Evolutionary conservation across 2,113 vertebrate genomes (phyloP).

Genomic region (Pelusios castaneus): DNA sequence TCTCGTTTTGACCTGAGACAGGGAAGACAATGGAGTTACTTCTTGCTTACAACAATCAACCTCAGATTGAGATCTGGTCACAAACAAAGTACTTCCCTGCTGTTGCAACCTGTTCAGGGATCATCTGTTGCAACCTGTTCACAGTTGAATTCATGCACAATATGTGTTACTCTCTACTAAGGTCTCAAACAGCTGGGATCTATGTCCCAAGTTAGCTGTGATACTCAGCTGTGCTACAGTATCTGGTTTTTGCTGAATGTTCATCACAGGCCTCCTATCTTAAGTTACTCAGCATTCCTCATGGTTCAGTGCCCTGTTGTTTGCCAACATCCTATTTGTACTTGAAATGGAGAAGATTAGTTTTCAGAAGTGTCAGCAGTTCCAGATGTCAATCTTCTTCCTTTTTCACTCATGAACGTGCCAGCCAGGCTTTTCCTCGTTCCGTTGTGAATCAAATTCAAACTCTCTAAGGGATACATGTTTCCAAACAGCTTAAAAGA

Average conservation of each 20-base stretch:
- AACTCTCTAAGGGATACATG: conserved; percentile 17
- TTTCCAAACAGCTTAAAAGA: conserved; percentile 43
- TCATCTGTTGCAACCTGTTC: background rate
- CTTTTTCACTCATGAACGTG: background rate
- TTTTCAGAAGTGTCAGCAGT: conserved; percentile 57
- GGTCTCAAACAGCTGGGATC: background rate
- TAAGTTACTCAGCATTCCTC: conserved; percentile 43
- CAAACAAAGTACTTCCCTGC: background rate
- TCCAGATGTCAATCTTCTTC: conserved; percentile 61
- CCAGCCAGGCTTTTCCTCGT: conserved; percentile 32
- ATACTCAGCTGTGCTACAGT: background rate
- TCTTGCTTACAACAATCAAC: background rate
- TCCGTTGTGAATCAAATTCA: background rate
- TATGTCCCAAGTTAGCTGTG: background rate
- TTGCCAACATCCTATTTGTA: conserved; percentile 40
- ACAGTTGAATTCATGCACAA: background rate
- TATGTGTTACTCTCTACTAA: background rate
- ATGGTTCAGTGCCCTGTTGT: background rate
- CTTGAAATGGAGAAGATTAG: conserved; percentile 1
- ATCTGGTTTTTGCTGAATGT: conserved; percentile 33
- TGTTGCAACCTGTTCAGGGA: background rate
- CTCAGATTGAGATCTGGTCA: background rate
- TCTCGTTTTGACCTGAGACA: background rate
- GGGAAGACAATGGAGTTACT: background rate
- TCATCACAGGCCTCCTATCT: background rate